Evolutionary conservation across 2,113 vertebrate species (phyloP), one percentile per base, ranked within the genome.

Genomic region (Herpetotheres cachinnans): DNA sequence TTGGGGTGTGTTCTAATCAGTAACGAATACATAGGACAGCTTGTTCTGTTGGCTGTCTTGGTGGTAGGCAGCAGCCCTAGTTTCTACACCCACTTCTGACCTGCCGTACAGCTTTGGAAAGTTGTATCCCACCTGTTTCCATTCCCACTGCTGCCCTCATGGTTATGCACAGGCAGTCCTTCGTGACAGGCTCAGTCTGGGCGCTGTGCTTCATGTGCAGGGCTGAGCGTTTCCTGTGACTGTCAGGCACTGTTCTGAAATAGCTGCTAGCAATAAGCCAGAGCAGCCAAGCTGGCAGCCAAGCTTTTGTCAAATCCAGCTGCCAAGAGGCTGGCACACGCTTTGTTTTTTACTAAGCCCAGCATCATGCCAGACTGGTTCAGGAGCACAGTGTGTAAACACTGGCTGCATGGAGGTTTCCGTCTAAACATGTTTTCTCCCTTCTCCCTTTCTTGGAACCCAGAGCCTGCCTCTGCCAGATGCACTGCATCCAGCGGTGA

Each of bases 91-190:
- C 87, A 56, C 73, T 71, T 22, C 6, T 79, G 87, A 4, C 18
- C 81, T 18, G 84, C 26, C 0, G 0, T 0, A 5, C 2, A 5
- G 81, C 91, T 58, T 6, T 27, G 86, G 52, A 1, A 30, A 26
- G 70, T 2, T 3, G 0, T 1, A 4, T 6, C 83, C 73, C 61
- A 16, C 20, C 91, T 10, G 58, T 4, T 16, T 3, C 58, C 38
- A 0, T 1, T 10, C 1, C 55, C 42, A 2, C 0, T 1, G 16
- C 90, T 72, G 74, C 69, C 55, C 72, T 0, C 6, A 0, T 8
- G 71, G 62, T 4, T 6, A 16, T 3, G 0, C 26, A 0, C 4
- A 0, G 47, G 36, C 47, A 1, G 66, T 0, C 29, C 42, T 9
- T 1, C 22, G 1, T 3, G 30, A 10, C 5, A 3, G 0, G 9